Evolutionary conservation across 2,888 invertebrate genomes (phyloP), one percentile per base, ranked within the genome.

Genomic region (Archaeoteleia sp.): DNA sequence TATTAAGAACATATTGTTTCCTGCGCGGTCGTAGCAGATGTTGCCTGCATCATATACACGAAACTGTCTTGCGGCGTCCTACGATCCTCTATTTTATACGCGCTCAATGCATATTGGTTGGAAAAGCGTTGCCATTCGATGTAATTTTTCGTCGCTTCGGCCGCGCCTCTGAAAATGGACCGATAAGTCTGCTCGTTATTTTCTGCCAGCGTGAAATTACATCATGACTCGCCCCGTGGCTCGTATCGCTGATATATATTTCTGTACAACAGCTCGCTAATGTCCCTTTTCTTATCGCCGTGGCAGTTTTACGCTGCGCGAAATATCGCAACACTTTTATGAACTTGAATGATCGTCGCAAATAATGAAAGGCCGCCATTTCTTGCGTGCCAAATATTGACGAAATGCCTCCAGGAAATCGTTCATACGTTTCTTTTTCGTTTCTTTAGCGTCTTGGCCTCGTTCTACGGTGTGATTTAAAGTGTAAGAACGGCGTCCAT

Each of bases 161-260:
- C n/a, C n/a, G n/a, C n/a, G n/a, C n/a, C n/a, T n/a, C n/a, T 20
- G 42, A 42, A 49, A 49, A 43, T 49, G 43, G 30, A 32, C 43
- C 45, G 60, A 60, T 60, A 60, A 60, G 60, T 60, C 43, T n/a
- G 39, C 30, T 37, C 51, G 23, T 60, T 37, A 43, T 61, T 61
- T 61, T 51, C 25, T 27, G 51, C 25, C 39, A 12, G 12, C 15
- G 15, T 25, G 37, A 45, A 60, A 60, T 60, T 51, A 51, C 29
- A 8, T 29, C 29, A 9, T 9, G 29, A 20, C 20, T 5, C 29
- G 29, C 29, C 8, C 9, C 29, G 29, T 7, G 9, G 8, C 29
- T 29, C 29, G 29, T 60, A 37, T 51, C 39, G 17, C 45, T 43
- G 43, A 9, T 29, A 46, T 53, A 62, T 10, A 25, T 62, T 46